Conservation (phyloP, 2,888 invertebrate genomes). For the Tinea semifulvella region DNA sequence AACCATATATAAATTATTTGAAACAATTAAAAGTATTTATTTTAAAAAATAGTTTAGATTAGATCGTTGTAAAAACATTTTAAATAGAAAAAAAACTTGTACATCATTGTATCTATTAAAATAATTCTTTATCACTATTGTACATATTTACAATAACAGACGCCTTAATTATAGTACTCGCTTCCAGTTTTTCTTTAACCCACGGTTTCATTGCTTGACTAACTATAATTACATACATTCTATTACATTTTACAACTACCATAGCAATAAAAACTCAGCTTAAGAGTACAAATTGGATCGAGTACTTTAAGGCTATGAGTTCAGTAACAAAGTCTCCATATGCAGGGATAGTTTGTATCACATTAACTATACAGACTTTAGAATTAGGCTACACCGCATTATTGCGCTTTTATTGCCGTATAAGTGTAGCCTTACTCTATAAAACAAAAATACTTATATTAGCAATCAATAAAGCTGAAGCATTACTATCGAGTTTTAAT, state of each 20-base stretch:
- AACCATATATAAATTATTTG: conserved; percentile 65
- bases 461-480: too few species aligned
- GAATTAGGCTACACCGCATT: too few species aligned
- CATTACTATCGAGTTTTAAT: too few species aligned
- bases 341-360: conserved; percentile 59
- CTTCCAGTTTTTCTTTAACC: too few species aligned
- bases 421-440: too few species aligned
- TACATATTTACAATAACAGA: conserved; percentile 57
- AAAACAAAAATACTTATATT: too few species aligned
- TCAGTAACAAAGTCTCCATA: conserved; percentile 62
- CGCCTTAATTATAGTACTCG: too few species aligned
- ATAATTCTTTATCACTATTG: conserved; percentile 52
- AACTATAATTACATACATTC: conserved; percentile 64
- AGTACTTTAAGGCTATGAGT: too few species aligned
- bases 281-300: too few species aligned
- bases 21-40: conserved; percentile 61
- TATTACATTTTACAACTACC: conserved; percentile 25
- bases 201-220: conserved; percentile 64
- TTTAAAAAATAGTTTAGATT: conserved; percentile 61
- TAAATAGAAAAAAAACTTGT: conserved; percentile 58
- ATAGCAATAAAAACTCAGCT: not conserved
- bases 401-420: too few species aligned
- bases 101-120: conserved; percentile 64
- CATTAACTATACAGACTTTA: conserved; percentile 36
- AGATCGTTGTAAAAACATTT: conserved; percentile 62